phyloP scores from a whole-genome alignment of 2,113 vertebrate species.

The Barbus barbus region DNA sequence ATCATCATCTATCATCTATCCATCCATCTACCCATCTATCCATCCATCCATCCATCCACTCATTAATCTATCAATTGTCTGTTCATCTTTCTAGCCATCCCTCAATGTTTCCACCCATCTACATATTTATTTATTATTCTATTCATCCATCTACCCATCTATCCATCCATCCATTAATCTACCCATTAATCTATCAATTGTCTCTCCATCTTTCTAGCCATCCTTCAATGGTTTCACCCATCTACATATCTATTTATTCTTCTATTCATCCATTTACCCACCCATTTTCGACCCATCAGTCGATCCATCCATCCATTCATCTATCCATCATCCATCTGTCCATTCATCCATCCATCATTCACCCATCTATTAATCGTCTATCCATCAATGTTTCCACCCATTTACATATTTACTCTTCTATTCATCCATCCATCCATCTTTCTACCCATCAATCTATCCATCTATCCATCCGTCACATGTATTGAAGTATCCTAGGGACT shows the following conservation, averaged over 20 bases:
- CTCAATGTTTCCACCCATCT: too few species aligned
- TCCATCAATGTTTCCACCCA: not conserved
- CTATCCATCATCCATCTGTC: not conserved
- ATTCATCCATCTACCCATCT: not conserved
- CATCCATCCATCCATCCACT: too few species aligned
- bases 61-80: too few species aligned
- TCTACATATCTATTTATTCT: not conserved
- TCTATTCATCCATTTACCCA: not conserved
- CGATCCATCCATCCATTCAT: not conserved
- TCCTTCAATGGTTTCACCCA: not conserved
- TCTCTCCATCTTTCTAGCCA: not conserved
- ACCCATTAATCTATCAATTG: too few species aligned
- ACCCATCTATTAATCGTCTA: not conserved
- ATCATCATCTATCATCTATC: too few species aligned
- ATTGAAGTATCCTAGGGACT: conserved; percentile 10
- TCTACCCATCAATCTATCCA: not conserved
- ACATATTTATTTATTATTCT: too few species aligned
- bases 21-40: too few species aligned
- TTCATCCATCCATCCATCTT: not conserved
- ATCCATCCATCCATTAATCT: not conserved
- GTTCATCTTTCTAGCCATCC: too few species aligned
- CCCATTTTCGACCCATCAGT: not conserved
- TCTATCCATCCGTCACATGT: not conserved
- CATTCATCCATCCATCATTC: not conserved
- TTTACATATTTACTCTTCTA: accelerated